Conservation (phyloP, 1,140 invertebrate genomes). For the Atopsyche davidsoni region DNA sequence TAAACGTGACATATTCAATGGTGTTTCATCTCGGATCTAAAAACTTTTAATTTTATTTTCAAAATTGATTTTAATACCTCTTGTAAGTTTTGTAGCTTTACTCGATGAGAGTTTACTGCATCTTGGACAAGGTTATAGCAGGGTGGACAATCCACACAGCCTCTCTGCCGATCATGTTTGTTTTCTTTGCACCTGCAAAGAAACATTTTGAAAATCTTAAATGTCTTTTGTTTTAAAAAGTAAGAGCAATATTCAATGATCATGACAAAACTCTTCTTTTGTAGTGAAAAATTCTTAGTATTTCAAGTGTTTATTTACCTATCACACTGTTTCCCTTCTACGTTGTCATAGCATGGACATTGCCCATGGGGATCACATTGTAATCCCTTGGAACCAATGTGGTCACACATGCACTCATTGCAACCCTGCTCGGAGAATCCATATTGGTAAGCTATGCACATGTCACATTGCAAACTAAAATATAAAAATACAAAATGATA, state of each 20-base stretch:
- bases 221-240: too few relatives aligned
- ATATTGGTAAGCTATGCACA: conserved; percentile 78
- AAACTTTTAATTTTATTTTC: conserved; percentile 5
- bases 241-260: not conserved
- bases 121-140: conserved; percentile 93
- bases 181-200: conserved; percentile 78
- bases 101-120: conserved; percentile 73
- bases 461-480: conserved; percentile 66
- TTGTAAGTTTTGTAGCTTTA: conserved; percentile 67
- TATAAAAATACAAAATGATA: conserved; percentile 11
- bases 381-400: conserved; percentile 74
- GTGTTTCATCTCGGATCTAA: not conserved
- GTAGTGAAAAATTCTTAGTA: too few relatives aligned
- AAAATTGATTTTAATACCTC: conserved; percentile 38
- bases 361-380: conserved; percentile 81
- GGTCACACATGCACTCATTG: conserved; percentile 81
- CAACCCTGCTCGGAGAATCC: conserved; percentile 86
- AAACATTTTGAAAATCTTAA: conserved; percentile 6
- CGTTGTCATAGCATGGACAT: conserved; percentile 85
- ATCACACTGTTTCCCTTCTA: conserved; percentile 86
- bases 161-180: conserved; percentile 76
- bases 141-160: conserved; percentile 83
- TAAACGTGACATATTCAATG: not conserved
- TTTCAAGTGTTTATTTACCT: too few relatives aligned
- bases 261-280: too few relatives aligned